Evolutionary conservation across 2,797 vertebrate species (phyloP).

Genomic region (Thripadectes ignobilis): DNA sequence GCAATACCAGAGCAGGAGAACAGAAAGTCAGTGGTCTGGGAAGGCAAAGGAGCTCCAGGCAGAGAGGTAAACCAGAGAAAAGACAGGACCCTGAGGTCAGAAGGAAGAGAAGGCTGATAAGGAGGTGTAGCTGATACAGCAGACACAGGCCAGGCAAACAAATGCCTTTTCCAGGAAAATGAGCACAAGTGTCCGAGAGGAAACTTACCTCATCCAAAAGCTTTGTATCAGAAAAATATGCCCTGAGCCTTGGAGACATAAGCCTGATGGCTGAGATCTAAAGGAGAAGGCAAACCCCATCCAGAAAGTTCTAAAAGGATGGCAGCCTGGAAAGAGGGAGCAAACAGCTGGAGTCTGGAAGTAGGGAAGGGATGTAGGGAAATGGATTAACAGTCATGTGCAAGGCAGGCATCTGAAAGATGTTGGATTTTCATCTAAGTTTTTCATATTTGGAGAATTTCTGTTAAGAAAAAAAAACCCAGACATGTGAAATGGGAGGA

Average conservation of each 20-base stretch:
- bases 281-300: neutral
- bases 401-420: neutral
- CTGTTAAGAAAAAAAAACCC: neutral
- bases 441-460: neutral
- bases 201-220: neutral
- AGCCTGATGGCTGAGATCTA: neutral
- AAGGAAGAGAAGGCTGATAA: neutral
- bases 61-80: neutral
- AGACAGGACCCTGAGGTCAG: neutral
- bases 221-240: neutral
- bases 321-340: neutral
- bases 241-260: neutral
- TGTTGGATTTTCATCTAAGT: neutral
- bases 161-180: slow-evolving; percentile 13
- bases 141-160: neutral
- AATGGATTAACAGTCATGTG: neutral
- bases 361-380: neutral
- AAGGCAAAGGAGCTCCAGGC: neutral
- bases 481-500: neutral
- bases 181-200: neutral
- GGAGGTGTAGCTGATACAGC: neutral
- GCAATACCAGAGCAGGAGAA: neutral
- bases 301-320: neutral
- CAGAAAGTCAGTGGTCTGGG: fast-evolving
- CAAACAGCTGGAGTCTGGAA: neutral